These are phyloP conservation scores for Pteropus rufus DNA, from an alignment of 2,797 vertebrate genomes.

Conservation along the genomic window DNA sequence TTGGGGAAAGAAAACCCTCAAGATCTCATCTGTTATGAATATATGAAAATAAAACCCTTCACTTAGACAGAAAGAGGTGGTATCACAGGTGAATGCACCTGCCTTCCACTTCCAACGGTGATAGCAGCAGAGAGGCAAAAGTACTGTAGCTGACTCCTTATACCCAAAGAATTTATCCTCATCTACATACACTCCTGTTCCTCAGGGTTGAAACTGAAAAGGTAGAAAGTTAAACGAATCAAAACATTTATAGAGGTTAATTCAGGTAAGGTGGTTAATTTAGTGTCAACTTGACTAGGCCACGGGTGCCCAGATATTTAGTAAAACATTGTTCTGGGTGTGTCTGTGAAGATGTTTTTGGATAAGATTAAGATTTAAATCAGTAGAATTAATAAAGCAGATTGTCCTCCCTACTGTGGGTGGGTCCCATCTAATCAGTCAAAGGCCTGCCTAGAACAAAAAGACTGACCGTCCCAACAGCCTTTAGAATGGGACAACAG, in stretches of 20 bases:
- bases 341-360: not conserved
- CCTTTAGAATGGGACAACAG: not conserved
- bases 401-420: not conserved
- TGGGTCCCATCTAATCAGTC: not conserved
- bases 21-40: constrained; percentile 50
- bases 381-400: not conserved
- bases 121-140: not conserved
- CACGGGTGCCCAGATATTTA: not conserved
- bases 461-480: not conserved
- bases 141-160: not conserved
- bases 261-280: not conserved
- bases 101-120: not conserved
- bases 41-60: constrained; percentile 44
- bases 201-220: not conserved
- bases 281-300: not conserved
- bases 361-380: not conserved
- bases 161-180: not conserved
- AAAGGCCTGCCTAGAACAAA: not conserved
- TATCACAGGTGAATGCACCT: not conserved
- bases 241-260: not conserved
- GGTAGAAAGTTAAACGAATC: not conserved
- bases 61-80: not conserved
- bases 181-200: not conserved
- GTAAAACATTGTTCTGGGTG: not conserved
- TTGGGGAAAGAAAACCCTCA: not conserved